Evolutionary conservation across 2,113 vertebrate genomes (phyloP).

Genomic region (Neoarius graeffei): DNA sequence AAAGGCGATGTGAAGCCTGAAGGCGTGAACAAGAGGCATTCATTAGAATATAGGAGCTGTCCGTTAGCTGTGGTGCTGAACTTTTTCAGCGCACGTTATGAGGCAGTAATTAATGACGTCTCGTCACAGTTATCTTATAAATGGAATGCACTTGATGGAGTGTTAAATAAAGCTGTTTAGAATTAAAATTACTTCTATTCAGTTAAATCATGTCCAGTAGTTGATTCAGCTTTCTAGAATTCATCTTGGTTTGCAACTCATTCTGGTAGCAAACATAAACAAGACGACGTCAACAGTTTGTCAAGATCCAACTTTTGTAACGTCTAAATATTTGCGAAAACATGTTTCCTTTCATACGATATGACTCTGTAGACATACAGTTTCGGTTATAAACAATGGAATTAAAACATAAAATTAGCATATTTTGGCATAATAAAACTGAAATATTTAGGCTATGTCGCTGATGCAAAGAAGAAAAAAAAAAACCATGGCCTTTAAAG

Average conservation of each 20-base stretch:
- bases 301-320: not conserved
- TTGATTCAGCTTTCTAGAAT: not conserved
- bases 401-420: not conserved
- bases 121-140: not conserved
- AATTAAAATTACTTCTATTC: not conserved
- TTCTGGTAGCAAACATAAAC: not conserved
- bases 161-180: not conserved
- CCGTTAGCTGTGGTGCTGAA: constrained; percentile 53
- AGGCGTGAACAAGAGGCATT: constrained; percentile 17
- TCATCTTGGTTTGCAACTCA: not conserved
- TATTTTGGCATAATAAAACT: not conserved
- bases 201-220: not conserved
- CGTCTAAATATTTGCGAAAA: not conserved
- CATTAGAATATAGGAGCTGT: constrained; percentile 40
- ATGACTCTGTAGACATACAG: not conserved
- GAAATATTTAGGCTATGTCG: not conserved
- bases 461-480: not conserved
- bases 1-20: not conserved
- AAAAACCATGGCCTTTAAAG: not conserved
- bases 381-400: not conserved
- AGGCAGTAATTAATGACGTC: not conserved
- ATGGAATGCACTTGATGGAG: not conserved
- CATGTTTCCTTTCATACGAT: not conserved
- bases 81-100: not conserved
- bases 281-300: not conserved